A percentile compares a stretch with the other conserved stretches of the same genome.
Conservation (phyloP, 2,888 invertebrate species). For the Rotaria socialis region DNA sequence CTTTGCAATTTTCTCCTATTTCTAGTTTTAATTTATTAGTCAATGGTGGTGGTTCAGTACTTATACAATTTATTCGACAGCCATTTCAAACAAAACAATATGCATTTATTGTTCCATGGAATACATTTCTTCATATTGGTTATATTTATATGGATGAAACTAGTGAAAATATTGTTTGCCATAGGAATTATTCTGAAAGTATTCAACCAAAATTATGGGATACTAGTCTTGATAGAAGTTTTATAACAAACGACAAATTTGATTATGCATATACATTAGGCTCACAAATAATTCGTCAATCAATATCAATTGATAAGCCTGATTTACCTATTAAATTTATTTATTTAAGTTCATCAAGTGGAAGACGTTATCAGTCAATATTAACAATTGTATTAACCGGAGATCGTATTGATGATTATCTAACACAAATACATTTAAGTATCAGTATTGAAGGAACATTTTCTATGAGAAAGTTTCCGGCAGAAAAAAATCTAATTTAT, state of each 20-base stretch:
- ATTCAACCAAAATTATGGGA: conserved; percentile 30
- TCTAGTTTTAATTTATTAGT: conserved; percentile 94
- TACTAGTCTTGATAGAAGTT: conserved; percentile 14
- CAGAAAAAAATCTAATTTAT: conserved; percentile 87
- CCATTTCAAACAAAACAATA: conserved; percentile 71
- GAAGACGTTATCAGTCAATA: conserved; percentile 85
- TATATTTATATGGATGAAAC: conserved; percentile 27
- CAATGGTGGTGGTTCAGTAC: conserved; percentile 95
- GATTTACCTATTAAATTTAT: conserved; percentile 17
- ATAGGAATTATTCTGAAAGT: neutral
- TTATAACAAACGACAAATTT: neutral
- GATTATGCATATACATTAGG: conserved; percentile 28
- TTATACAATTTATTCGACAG: conserved; percentile 86
- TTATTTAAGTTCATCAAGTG: conserved; percentile 83
- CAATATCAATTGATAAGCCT: neutral
- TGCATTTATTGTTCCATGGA: conserved; percentile 83
- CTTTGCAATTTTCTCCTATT: conserved; percentile 38
- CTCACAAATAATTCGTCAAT: conserved; percentile 31
- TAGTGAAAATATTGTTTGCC: neutral
- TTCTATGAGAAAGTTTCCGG: conserved; percentile 86
- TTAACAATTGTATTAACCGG: conserved; percentile 66
- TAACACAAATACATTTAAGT: conserved; percentile 49
- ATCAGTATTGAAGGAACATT: conserved; percentile 81
- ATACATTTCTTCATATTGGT: conserved; percentile 74
- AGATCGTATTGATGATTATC: conserved; percentile 52